Evolutionary conservation across 2,113 vertebrate species (phyloP), one percentile per base, ranked within the genome.

Genomic region (Platichthys flesus): DNA sequence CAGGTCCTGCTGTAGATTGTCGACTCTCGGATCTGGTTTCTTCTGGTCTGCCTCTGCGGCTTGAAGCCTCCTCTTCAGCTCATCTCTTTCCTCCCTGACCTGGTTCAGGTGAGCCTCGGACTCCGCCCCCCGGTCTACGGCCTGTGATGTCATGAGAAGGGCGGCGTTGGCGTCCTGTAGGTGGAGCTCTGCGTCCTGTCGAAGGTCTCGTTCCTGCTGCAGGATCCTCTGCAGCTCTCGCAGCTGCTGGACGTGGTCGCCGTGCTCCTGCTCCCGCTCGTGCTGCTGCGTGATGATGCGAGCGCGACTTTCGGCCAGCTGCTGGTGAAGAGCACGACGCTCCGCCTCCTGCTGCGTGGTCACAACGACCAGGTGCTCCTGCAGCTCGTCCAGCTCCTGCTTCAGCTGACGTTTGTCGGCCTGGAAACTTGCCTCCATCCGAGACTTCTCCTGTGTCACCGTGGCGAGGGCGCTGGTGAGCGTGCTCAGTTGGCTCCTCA

Each of bases 351-450:
- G 83, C 56, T 83, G 89, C 4, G 49, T 61, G 0, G 31, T 59
- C 20, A 89, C 76, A 0, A 90, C 91, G 9, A 88, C 93, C 2
- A 95, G 90, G 12, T 75, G 93, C 15, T 80, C 89, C 42, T 83
- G 49, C 40, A 95, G 89, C 1, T 96, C 96, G 54, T 98, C 97
- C 82, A 95, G 81, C 20, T 97, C 97, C 89, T 96, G 97, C 86
- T 95, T 97, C 91, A 96, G 94, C 89, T 95, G 95, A 15, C 93
- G 94, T 90, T 96, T 97, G 91, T 99, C 97, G 0, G 96, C 97
- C 90, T 95, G 95, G 85, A 97, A 99, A 0, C 94, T 97, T 0
- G 97, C 97, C 78, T 99, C 97, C 97, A 98, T 97, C 24, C 97
- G 94, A 1, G 98, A 98, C 83, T 99, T 99, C 88, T 99, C 97